phyloP scores from a whole-genome alignment of 1,140 invertebrate species.

The Phymastichus coffea region DNA sequence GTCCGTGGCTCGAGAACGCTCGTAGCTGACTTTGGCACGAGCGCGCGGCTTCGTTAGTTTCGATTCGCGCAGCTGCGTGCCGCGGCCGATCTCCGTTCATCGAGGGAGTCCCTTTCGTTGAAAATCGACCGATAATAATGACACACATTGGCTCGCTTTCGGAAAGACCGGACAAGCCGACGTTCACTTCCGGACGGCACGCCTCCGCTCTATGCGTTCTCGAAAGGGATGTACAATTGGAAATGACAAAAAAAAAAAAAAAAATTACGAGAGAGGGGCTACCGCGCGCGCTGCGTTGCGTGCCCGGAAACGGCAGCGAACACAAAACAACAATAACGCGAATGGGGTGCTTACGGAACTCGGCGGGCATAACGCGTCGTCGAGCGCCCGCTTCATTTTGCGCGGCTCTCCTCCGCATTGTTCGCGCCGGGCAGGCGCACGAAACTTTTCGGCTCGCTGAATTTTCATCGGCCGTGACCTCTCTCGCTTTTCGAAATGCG shows the following conservation, averaged over 20 bases:
- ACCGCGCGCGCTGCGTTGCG: neutral
- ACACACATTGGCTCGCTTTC: neutral
- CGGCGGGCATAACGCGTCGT: slow-evolving; percentile 18
- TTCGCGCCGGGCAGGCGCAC: neutral
- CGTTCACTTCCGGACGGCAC: slow-evolving; percentile 4
- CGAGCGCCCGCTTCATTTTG: neutral
- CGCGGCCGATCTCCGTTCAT: neutral
- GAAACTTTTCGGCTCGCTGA: slow-evolving; percentile 6
- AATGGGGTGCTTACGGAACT: slow-evolving; percentile 23
- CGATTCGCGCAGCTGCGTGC: neutral
- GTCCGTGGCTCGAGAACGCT: too few relatives aligned
- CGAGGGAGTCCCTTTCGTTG: neutral
- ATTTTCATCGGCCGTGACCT: neutral
- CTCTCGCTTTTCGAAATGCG: too few relatives aligned
- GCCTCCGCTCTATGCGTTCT: neutral
- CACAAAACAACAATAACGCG: too few relatives aligned
- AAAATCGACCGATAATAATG: too few relatives aligned
- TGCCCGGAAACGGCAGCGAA: slow-evolving; percentile 34
- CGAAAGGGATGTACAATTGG: too few relatives aligned
- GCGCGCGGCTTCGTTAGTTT: too few relatives aligned
- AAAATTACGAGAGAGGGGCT: neutral
- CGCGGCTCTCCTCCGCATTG: slow-evolving; percentile 3
- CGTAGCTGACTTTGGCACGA: neutral
- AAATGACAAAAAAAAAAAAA: too few relatives aligned
- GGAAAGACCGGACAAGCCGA: slow-evolving; percentile 2